Base-by-base conservation (phyloP, 1,140 invertebrate genomes). In the Ceratosolen fusciceps region DNA sequence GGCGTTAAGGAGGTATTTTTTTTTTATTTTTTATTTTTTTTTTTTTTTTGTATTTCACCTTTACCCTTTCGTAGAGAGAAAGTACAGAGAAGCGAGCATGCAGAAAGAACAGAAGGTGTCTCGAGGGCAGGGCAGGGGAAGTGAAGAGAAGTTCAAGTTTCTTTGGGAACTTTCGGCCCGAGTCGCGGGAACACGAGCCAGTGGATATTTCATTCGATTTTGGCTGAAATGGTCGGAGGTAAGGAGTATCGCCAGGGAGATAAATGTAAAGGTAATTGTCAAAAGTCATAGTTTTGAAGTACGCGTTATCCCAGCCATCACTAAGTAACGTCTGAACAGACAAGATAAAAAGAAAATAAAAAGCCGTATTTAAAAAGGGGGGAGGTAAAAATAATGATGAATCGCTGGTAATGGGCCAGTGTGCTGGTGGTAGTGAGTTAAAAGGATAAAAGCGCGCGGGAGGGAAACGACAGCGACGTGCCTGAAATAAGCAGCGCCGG, bases 221-320 rank as follows among this genome's bases (percentile, higher is more conserved):
- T 12, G 26, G 24, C 34, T 54, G n/a, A 74, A 49, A 74, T 21
- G 52, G 12, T 10, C 7, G 3, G 26, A 24, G 26, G 29, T 37
- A 65, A 73, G n/a, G n/a, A 29, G 5, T 39, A 73, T 47, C 56
- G 56, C 37, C 12, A 74, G 21, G 39, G 12, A n/a, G 56, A 47
- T 24, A 74, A 74, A 74, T 21, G 47, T 29, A 39, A 74, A 60
- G 26, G 54, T 74, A 74, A 74, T 60, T 56, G 72, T 47, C 56
- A 39, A 24, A 47, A 62, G 62, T 74, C 26, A 74, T 31, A 16
- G n/a, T n/a, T n/a, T n/a, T n/a, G n/a, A n/a, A n/a, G n/a, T n/a
- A n/a, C n/a, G n/a, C n/a, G n/a, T n/a, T n/a, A n/a, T n/a, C n/a
- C n/a, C n/a, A n/a, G n/a, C n/a, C n/a, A n/a, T n/a, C n/a, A 47